Base-by-base conservation (phyloP, 2,888 invertebrate genomes). In the Polymixis lichenea region DNA sequence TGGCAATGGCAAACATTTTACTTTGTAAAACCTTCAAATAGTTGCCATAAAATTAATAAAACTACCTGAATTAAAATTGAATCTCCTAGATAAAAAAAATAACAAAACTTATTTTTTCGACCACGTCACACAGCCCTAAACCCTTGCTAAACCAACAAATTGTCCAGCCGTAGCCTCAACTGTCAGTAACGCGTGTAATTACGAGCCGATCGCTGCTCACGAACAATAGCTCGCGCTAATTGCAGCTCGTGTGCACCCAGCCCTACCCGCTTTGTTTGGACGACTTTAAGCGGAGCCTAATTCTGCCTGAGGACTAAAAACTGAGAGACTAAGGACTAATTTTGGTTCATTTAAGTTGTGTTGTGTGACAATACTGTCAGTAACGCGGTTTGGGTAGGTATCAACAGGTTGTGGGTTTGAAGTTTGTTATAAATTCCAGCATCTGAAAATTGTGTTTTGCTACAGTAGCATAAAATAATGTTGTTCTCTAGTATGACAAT, bases 111-210 rank as follows among this genome's bases (percentile, higher is more conserved):
- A 1, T 32, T 0, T 56, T 22, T 60, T 25, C 13, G 5, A 5
- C 0, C 17, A 66, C 15, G 22, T 11, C 13, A 46, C 11, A 25
- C 84, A 81, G 19, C 66, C 78, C 82, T 82, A 69, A 55, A 9
- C 25, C 64, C 46, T 53, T 32, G n/a, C 78, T 78, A 77, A 83
- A 72, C 83, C 75, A 77, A 78, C 76, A 85, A 85, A 77, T 82
- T 73, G 82, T 74, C 75, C 78, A 82, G 62, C 70, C 72, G 28
- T 67, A 76, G 70, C 79, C 76, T 62, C 70, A 81, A 82, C 83
- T 87, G 88, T 82, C 89, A 88, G 87, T 90, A 88, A 89, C 88
- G 83, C 90, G 91, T 90, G 90, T 91, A 91, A 92, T 92, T 91
- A 89, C 86, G 85, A 81, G 78, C 82, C 68, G 82, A 81, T 84